Evolutionary conservation across 2,888 invertebrate genomes (phyloP).

Genomic region (Amphiduros pacificus): DNA sequence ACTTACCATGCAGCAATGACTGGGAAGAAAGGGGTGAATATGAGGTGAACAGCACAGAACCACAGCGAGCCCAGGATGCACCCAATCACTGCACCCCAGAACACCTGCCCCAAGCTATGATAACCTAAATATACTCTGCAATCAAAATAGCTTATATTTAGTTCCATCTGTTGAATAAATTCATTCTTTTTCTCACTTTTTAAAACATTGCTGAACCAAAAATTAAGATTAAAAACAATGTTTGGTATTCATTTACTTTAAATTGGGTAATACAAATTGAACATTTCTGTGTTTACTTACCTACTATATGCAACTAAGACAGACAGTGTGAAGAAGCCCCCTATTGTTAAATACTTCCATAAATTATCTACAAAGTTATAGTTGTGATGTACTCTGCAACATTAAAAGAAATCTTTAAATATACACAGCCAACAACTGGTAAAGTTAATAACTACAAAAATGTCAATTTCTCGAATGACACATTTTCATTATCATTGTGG

Average conservation of each 20-base stretch:
- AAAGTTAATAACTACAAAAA: too few species aligned
- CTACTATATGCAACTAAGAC: constrained; percentile 55
- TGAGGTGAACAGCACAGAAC: constrained; percentile 78
- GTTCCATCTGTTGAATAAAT: too few species aligned
- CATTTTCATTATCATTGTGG: too few species aligned
- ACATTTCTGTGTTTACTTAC: too few species aligned
- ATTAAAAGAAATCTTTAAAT: background rate
- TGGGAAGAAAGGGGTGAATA: constrained; percentile 84
- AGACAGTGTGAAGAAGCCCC: constrained; percentile 40
- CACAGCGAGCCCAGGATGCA: constrained; percentile 75
- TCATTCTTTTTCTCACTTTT: too few species aligned
- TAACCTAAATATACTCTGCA: constrained; percentile 84
- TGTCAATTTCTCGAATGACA: too few species aligned
- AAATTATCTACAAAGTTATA: constrained; percentile 44
- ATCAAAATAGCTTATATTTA: constrained; percentile 46
- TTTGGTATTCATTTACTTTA: too few species aligned
- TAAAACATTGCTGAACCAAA: too few species aligned
- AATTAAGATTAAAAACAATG: too few species aligned
- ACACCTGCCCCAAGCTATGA: constrained; percentile 80
- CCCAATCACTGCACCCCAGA: constrained; percentile 78
- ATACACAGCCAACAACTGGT: too few species aligned
- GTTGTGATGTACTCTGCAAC: constrained; percentile 71
- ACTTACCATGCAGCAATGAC: constrained; percentile 81
- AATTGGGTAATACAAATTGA: too few species aligned
- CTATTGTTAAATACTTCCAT: constrained; percentile 50